A percentile compares a stretch with the other conserved stretches of the same genome.
These are phyloP conservation scores for Hydrozoanthus tunicans DNA, from an alignment of 64 coral and sea anemone species.

Conservation along the genomic window DNA sequence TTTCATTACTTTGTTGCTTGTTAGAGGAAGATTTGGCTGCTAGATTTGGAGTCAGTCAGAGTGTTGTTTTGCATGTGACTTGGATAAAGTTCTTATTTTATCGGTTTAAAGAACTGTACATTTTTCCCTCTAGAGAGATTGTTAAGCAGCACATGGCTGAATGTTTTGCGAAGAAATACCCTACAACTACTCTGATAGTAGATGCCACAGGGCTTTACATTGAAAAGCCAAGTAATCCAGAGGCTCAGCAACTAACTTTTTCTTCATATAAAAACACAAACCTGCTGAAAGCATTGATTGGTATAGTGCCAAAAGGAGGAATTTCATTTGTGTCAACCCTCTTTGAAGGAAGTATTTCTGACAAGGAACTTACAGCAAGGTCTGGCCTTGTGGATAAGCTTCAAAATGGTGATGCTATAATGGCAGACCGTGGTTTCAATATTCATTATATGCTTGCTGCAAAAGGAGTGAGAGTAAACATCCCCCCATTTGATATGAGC, in stretches of 20 bases:
- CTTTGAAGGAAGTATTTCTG: slow-evolving; percentile 28
- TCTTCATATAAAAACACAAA: too few relatives aligned
- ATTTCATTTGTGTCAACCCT: slow-evolving; percentile 15
- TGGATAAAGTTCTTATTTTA: slow-evolving; percentile 36
- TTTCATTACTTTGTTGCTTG: slow-evolving; percentile 32
- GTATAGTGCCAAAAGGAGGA: too few relatives aligned
- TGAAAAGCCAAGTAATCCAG: too few relatives aligned
- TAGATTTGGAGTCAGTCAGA: slow-evolving; percentile 40
- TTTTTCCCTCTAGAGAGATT: slow-evolving; percentile 34
- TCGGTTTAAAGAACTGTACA: slow-evolving; percentile 14
- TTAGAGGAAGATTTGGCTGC: slow-evolving; percentile 41
- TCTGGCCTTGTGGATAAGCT: slow-evolving; percentile 33
- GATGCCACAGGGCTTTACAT: background rate
- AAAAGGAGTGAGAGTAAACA: slow-evolving; percentile 14
- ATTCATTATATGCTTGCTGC: background rate
- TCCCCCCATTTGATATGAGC: slow-evolving; percentile 16
- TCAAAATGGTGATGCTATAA: slow-evolving; percentile 26
- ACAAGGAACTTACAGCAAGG: background rate
- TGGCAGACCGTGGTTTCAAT: background rate
- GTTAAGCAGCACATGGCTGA: background rate
- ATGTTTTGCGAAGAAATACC: slow-evolving; percentile 14
- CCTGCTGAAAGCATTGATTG: too few relatives aligned
- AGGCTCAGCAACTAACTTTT: too few relatives aligned
- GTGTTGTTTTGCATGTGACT: background rate
- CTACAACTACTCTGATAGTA: slow-evolving; percentile 33